phyloP scores from a whole-genome alignment of 1,140 invertebrate genomes.

The Hetaerina americana region DNA sequence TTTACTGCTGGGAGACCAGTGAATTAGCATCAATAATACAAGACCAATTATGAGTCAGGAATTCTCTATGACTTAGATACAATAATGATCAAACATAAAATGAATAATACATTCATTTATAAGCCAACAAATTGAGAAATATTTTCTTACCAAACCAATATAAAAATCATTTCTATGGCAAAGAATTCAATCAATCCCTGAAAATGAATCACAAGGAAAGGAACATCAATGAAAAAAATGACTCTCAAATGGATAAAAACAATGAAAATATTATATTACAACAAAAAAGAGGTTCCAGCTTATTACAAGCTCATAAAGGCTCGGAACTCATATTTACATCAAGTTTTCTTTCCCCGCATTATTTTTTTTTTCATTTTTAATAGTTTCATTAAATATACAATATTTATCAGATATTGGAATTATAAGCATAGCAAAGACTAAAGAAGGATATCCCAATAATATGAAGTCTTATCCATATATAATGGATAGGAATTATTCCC shows the following conservation, averaged over 20 bases:
- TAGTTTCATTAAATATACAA: neutral
- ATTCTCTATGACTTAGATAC: too few relatives aligned
- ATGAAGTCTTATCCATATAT: neutral
- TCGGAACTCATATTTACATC: neutral
- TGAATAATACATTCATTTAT: too few relatives aligned
- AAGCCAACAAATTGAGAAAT: too few relatives aligned
- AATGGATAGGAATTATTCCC: neutral
- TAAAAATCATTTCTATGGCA: too few relatives aligned
- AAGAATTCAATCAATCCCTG: too few relatives aligned
- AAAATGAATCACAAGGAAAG: neutral
- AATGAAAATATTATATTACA: slow-evolving; percentile 1
- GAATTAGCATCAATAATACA: too few relatives aligned
- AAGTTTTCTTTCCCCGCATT: too few relatives aligned
- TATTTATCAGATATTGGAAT: neutral
- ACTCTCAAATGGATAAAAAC: neutral
- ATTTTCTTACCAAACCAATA: too few relatives aligned
- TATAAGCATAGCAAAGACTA: neutral
- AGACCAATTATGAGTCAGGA: too few relatives aligned
- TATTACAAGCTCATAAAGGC: neutral
- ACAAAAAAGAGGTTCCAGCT: neutral
- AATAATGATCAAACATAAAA: too few relatives aligned
- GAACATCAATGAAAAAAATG: neutral
- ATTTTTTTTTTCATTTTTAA: neutral
- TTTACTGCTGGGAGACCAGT: too few relatives aligned
- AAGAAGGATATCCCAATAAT: neutral